Evolutionary conservation across 2,113 vertebrate genomes (phyloP), one percentile per base, ranked within the genome.

Genomic region (Bubalus kerabau): DNA sequence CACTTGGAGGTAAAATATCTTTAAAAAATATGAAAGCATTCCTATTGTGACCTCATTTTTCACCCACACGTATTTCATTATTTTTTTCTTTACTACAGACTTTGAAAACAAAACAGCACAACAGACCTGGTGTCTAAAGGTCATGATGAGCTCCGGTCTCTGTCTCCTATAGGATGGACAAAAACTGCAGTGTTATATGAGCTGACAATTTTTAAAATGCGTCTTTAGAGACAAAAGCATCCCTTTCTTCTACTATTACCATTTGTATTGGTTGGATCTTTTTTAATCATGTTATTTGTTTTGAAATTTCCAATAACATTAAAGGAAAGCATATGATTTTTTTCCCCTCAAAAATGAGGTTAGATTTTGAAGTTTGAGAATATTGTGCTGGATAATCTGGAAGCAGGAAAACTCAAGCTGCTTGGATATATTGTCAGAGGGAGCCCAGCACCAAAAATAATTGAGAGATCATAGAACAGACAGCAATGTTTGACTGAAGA

Each of bases 61-160:
- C 21, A 21, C n/a, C 4, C 46, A 40, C 15, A 11, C 3, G 1
- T 17, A 12, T 67, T 78, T 90, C 80, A 46, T 60, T 48, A 48
- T 76, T 48, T 48, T 50, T 56, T 84, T n/a, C 28, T 52, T 81
- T 23, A 67, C 28, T 46, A 15, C 6, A 43, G 23, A 40, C 74
- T 90, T 83, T 10, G 56, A 76, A 93, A 76, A 62, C 71, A 59
- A 76, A 86, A 32, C 28, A 54, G 16, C 24, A 16, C 19, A 6
- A 2, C 3, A 54, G 23, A 24, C 5, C 76, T 43, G 32, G 48
- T n/a, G 54, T 40, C 15, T 13, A 48, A 28, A 56, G 30, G 32
- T 7, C 8, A 1, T 3, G 19, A 21, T 26, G 19, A 26, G 3
- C 28, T 23, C 50, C 1, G 0, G 48, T 1, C 24, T 48, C 7